Conservation (phyloP, 2,797 vertebrate genomes). For the Danio albolineatus region DNA sequence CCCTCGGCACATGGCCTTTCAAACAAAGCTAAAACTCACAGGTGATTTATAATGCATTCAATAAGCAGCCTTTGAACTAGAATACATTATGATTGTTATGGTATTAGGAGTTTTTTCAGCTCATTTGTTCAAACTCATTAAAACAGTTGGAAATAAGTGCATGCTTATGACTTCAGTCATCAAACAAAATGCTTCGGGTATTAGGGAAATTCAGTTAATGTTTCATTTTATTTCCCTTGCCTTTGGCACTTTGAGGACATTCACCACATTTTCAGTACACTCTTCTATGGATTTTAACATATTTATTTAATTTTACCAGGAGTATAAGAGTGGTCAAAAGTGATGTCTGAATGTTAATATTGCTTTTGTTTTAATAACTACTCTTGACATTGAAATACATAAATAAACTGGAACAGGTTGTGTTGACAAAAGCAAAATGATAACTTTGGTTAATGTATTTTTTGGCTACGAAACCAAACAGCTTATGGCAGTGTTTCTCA, state of each 20-base stretch:
- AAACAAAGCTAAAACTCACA: neutral
- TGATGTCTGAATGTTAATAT: too few species aligned
- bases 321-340: too few species aligned
- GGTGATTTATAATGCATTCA: neutral
- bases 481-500: too few species aligned
- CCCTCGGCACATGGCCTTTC: neutral
- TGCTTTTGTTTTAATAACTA: too few species aligned
- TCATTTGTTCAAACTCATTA: constrained; percentile 27
- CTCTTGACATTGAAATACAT: too few species aligned
- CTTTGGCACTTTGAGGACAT: neutral
- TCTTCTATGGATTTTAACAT: neutral
- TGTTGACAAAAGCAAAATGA: too few species aligned
- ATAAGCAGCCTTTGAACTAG: constrained; percentile 6
- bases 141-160: neutral
- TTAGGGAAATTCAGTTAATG: neutral
- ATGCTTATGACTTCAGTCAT: constrained; percentile 24
- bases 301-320: too few species aligned
- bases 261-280: neutral
- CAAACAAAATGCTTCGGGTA: neutral
- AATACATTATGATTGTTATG: constrained; percentile 10
- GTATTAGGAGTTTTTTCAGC: neutral
- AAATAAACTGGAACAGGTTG: too few species aligned
- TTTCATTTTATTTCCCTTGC: neutral
- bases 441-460: too few species aligned
- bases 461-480: too few species aligned